Evolutionary conservation across 2,797 vertebrate species (phyloP).

Genomic region (Hapalemur alaotrensis): DNA sequence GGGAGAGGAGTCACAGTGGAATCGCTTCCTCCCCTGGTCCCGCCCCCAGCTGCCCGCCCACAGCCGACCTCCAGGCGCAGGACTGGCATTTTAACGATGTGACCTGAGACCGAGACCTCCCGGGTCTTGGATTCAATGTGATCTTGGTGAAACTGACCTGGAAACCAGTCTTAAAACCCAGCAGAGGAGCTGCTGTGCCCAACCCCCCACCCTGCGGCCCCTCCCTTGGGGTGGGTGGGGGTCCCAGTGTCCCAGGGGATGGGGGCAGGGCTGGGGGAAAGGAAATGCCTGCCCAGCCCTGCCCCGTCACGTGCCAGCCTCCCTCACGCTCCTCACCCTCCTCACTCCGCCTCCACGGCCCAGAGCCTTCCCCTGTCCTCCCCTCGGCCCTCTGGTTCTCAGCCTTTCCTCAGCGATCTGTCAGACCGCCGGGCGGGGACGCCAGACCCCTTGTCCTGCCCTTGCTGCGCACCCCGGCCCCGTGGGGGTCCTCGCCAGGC

Average conservation of each 20-base stretch:
- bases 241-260: not conserved
- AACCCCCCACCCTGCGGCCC: rapidly evolving
- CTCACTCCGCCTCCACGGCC: rapidly evolving
- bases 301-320: too few species aligned
- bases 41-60: rapidly evolving
- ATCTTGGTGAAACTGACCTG: too few species aligned
- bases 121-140: rapidly evolving
- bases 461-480: not conserved
- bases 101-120: rapidly evolving
- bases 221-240: rapidly evolving
- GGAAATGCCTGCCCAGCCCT: rapidly evolving
- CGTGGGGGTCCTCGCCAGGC: rapidly evolving
- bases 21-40: rapidly evolving
- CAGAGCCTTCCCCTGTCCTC: not conserved
- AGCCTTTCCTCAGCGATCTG: not conserved
- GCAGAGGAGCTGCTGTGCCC: too few species aligned
- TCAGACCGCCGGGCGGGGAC: not conserved
- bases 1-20: rapidly evolving
- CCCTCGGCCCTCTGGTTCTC: not conserved
- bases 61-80: not conserved
- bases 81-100: rapidly evolving
- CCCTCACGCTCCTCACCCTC: not conserved
- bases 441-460: not conserved
- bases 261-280: not conserved
- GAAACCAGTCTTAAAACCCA: not conserved